phyloP scores from a whole-genome alignment of 2,888 invertebrate genomes.

The Trichopoda pennipes region DNA sequence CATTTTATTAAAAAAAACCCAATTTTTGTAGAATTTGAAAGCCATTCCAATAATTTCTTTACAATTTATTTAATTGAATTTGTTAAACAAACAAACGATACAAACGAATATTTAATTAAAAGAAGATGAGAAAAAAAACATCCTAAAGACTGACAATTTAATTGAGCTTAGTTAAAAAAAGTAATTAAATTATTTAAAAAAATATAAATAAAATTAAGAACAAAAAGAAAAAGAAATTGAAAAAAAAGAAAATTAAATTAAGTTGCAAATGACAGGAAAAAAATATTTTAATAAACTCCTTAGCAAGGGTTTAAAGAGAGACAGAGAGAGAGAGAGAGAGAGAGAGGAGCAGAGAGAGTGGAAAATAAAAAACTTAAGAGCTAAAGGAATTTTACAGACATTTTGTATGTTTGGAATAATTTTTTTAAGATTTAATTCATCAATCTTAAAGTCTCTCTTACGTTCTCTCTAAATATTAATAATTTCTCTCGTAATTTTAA shows the following conservation, averaged over 20 bases:
- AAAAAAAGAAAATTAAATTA: not conserved
- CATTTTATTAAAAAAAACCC: not conserved
- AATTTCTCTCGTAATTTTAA: conserved; percentile 27
- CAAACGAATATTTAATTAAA: conserved; percentile 35
- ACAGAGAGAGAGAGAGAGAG: not conserved
- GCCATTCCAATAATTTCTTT: not conserved
- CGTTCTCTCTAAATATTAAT: not conserved
- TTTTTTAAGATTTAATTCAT: not conserved
- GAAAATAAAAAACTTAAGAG: too few relatives aligned
- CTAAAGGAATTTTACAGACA: too few relatives aligned
- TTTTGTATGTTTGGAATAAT: too few relatives aligned
- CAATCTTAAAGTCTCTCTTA: not conserved
- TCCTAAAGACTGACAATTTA: conserved; percentile 67
- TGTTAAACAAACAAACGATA: not conserved
- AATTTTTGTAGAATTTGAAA: not conserved
- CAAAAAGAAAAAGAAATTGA: not conserved
- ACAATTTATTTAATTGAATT: not conserved
- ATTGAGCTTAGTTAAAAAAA: conserved; percentile 50
- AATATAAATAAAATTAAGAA: not conserved
- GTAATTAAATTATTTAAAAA: not conserved
- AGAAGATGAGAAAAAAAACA: conserved; percentile 4
- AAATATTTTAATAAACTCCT: not conserved
- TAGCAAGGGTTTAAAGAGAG: too few relatives aligned
- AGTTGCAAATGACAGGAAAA: not conserved
- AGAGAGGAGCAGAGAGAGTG: not conserved